Evolutionary conservation across 2,113 vertebrate genomes (phyloP), one percentile per base, ranked within the genome.

Genomic region (Psephotus haematonotus): DNA sequence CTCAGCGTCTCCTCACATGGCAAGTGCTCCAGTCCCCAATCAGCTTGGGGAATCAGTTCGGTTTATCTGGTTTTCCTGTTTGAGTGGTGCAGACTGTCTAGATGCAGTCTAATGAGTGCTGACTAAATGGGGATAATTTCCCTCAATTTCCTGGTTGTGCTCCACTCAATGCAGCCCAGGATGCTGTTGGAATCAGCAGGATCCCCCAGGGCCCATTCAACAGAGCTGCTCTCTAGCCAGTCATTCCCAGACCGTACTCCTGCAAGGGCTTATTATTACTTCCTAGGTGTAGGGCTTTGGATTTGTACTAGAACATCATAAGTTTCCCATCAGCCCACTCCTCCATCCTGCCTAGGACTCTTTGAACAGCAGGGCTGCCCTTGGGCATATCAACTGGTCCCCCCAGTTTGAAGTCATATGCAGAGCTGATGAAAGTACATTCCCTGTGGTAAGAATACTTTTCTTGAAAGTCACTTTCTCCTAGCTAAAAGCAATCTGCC

Each of bases 331-430:
- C 37, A 74, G 47, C 43, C 29, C 18, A 3, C 47, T 74, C 17
- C 50, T 92, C n/a, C 53, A 15, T 37, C 37, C 57, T 65, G 7
- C 18, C 11, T 7, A 14, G 60, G 27, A 20, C 24, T 64, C 44
- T 86, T 11, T 27, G 67, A 70, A 39, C 43, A 74, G 53, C 55
- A 47, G 10, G 14, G 43, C 55, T 82, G 22, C 43, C 43, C 43
- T 46, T 60, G 17, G 60, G n/a, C 10, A 0, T 10, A 11, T 39
- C 0, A 2, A 4, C 41, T 13, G 17, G 16, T 53, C 20, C 28
- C 49, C 13, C 5, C 17, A 4, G 9, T 35, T 41, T 33, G 28
- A 18, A 55, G 24, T 71, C 60, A 17, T 31, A 15, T 20, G n/a
- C 47, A 43, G 23, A 64, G 37, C 13, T 18, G 47, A 41, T 53